Conservation (phyloP, 2,797 vertebrate genomes). For the Paratrypauchen microcephalus region DNA sequence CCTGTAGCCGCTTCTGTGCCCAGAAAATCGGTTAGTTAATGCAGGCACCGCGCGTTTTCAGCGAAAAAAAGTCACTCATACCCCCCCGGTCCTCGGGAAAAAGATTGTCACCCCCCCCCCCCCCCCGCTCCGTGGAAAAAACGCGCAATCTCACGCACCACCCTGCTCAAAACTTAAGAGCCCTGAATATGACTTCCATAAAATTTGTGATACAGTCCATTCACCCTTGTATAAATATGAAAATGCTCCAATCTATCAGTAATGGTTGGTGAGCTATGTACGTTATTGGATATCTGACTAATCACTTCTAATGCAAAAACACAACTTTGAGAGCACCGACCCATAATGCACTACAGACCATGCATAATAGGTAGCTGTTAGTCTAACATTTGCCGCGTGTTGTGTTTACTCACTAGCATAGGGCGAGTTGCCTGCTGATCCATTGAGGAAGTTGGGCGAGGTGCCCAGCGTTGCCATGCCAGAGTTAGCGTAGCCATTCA, state of each 20-base stretch:
- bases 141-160: no score
- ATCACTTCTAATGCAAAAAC: background rate
- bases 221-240: background rate
- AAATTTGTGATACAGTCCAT: background rate
- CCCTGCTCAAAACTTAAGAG: no score
- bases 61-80: no score
- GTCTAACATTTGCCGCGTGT: background rate
- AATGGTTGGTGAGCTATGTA: background rate
- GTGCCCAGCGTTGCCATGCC: constrained; percentile 96
- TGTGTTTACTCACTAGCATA: constrained; percentile 91
- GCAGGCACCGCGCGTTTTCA: no score
- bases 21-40: no score
- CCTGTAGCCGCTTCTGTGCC: no score
- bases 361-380: background rate
- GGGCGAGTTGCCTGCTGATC: constrained; percentile 96
- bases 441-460: constrained; percentile 96
- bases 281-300: background rate
- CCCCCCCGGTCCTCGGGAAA: no score
- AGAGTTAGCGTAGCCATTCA: constrained; percentile 95
- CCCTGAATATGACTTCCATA: background rate
- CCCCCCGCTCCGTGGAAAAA: no score
- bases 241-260: background rate
- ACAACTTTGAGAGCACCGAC: background rate
- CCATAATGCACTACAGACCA: background rate
- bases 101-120: no score